Evolutionary conservation across 2,113 vertebrate genomes (phyloP).

Genomic region (Pao palembangensis): DNA sequence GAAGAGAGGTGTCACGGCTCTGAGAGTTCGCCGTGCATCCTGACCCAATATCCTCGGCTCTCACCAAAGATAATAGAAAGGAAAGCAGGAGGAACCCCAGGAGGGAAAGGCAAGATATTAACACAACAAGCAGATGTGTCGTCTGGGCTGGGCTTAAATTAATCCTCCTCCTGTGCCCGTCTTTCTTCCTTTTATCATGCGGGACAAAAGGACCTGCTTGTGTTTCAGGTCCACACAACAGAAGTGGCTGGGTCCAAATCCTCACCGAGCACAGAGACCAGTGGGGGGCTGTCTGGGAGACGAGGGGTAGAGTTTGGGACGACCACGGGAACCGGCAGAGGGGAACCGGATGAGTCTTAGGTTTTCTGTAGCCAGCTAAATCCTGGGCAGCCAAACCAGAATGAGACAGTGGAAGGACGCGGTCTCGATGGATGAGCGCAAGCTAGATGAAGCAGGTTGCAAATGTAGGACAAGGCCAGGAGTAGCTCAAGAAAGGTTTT

Average conservation of each 20-base stretch:
- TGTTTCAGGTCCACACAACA: constrained; percentile 73
- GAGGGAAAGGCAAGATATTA: constrained; percentile 53
- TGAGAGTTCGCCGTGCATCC: constrained; percentile 61
- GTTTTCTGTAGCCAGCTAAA: constrained; percentile 18
- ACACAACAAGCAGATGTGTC: constrained; percentile 75
- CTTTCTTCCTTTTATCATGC: constrained; percentile 78
- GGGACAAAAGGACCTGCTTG: constrained; percentile 76
- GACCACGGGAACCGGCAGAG: constrained; percentile 56
- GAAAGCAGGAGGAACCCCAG: constrained; percentile 56
- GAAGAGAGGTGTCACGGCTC: constrained; percentile 55
- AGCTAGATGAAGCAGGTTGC: too few relatives aligned
- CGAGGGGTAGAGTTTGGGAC: constrained; percentile 40
- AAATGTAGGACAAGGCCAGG: not conserved
- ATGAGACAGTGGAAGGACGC: constrained; percentile 46
- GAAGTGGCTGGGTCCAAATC: constrained; percentile 57
- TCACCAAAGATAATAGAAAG: constrained; percentile 60
- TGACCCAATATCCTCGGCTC: constrained; percentile 73
- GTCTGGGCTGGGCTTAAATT: constrained; percentile 79
- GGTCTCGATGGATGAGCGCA: constrained; percentile 33
- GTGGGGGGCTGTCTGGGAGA: constrained; percentile 29
- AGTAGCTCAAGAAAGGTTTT: constrained; percentile 2
- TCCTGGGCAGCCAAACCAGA: constrained; percentile 13
- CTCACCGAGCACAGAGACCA: constrained; percentile 43
- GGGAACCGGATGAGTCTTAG: constrained; percentile 27
- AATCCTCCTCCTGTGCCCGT: constrained; percentile 77